A percentile compares a stretch with the other conserved stretches of the same genome.
phyloP scores from a whole-genome alignment of 2,797 vertebrate genomes.

The Myotis findleyi region DNA sequence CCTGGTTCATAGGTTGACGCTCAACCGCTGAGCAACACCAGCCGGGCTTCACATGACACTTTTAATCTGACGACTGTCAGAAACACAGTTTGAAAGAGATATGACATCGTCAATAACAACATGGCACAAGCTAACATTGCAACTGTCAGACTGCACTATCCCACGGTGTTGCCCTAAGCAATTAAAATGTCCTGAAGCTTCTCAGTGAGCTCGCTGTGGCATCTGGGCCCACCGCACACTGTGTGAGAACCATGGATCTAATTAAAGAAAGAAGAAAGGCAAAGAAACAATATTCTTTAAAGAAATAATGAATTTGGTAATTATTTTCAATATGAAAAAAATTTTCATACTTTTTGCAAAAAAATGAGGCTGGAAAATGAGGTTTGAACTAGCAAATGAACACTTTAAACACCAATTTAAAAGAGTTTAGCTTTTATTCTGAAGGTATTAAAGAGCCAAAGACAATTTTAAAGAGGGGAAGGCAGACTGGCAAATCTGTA shows the following conservation, averaged over 20 bases:
- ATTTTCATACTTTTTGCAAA: background rate
- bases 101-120: background rate
- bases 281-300: background rate
- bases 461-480: background rate
- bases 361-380: background rate
- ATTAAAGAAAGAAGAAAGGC: conserved; percentile 22
- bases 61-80: background rate
- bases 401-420: background rate
- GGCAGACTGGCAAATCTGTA: background rate
- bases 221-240: background rate
- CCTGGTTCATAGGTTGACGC: no score
- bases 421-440: background rate
- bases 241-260: background rate
- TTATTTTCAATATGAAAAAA: background rate
- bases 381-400: background rate
- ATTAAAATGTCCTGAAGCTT: background rate
- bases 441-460: background rate
- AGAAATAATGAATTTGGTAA: background rate
- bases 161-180: background rate
- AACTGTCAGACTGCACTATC: background rate
- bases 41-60: background rate
- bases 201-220: background rate
- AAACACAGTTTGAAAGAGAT: background rate
- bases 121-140: background rate
- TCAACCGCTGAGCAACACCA: no score